These are phyloP conservation scores for Eurystomus gularis DNA, from an alignment of 2,113 vertebrate genomes.

Conservation along the genomic window DNA sequence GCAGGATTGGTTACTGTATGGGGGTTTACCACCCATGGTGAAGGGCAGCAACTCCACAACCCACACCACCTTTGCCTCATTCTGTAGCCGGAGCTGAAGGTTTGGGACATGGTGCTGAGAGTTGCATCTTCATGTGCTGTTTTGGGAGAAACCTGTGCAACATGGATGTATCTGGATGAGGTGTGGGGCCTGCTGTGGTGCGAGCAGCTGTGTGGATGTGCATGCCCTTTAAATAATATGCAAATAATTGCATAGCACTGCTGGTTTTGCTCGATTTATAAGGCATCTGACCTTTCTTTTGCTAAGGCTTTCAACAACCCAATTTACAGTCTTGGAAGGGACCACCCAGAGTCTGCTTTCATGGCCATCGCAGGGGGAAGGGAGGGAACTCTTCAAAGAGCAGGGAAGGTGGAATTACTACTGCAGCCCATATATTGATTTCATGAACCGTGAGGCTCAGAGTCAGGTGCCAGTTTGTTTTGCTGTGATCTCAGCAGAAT, in stretches of 20 bases:
- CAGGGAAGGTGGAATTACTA: background rate
- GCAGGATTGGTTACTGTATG: rapidly evolving
- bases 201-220: background rate
- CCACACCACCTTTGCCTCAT: background rate
- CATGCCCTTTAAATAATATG: background rate
- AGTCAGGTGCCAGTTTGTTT: background rate
- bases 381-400: slow-evolving; percentile 1
- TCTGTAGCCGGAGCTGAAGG: background rate
- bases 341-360: slow-evolving; percentile 43
- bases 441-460: background rate
- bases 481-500: slow-evolving; percentile 37
- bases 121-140: background rate
- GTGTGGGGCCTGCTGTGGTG: rapidly evolving
- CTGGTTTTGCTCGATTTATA: background rate
- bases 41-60: background rate
- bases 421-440: background rate
- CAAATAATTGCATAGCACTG: background rate
- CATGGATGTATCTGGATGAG: background rate
- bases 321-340: slow-evolving; percentile 27
- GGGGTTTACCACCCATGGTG: rapidly evolving
- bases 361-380: background rate
- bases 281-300: slow-evolving; percentile 46
- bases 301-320: slow-evolving; percentile 47
- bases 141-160: background rate
- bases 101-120: background rate